Evolutionary conservation across 1,140 invertebrate genomes (phyloP).

Genomic region (Drosophila mauritiana): DNA sequence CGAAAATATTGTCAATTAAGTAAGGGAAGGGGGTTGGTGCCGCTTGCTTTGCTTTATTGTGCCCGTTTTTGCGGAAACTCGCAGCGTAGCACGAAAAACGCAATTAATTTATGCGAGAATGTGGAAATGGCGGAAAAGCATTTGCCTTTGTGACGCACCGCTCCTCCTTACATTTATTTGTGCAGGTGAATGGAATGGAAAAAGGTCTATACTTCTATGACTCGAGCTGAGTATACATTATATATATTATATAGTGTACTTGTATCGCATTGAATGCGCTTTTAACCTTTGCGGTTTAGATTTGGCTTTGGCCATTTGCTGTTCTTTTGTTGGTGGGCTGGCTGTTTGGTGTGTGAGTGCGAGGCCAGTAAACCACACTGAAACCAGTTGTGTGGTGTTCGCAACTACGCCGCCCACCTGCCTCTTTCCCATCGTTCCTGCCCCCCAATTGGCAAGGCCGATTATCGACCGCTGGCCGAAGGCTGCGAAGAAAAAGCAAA

Average conservation of each 20-base stretch:
- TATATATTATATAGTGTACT: neutral
- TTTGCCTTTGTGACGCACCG: constrained; percentile 19
- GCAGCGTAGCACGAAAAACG: constrained; percentile 15
- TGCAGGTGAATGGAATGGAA: constrained; percentile 21
- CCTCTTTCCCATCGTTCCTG: constrained; percentile 9
- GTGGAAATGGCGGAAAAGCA: constrained; percentile 43
- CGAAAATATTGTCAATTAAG: constrained; percentile 38
- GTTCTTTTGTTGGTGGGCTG: constrained; percentile 47
- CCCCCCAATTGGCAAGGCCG: constrained; percentile 41
- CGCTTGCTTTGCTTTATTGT: constrained; percentile 1
- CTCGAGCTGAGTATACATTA: neutral
- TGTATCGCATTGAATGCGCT: constrained; percentile 21
- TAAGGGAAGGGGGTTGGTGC: neutral
- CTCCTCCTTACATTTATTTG: constrained; percentile 9
- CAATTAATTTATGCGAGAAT: constrained; percentile 48
- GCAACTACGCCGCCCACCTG: constrained; percentile 11
- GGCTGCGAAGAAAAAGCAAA: constrained; percentile 18
- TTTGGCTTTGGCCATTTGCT: constrained; percentile 57
- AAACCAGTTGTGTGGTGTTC: constrained; percentile 44
- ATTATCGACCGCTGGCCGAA: constrained; percentile 33
- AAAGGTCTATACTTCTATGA: constrained; percentile 4
- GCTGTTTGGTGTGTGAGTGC: constrained; percentile 6
- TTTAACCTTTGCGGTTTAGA: constrained; percentile 32
- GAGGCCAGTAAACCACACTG: constrained; percentile 45
- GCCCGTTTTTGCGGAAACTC: constrained; percentile 39